Base-by-base conservation (phyloP, 2,797 vertebrate genomes). In the Glyptemys insculpta region DNA sequence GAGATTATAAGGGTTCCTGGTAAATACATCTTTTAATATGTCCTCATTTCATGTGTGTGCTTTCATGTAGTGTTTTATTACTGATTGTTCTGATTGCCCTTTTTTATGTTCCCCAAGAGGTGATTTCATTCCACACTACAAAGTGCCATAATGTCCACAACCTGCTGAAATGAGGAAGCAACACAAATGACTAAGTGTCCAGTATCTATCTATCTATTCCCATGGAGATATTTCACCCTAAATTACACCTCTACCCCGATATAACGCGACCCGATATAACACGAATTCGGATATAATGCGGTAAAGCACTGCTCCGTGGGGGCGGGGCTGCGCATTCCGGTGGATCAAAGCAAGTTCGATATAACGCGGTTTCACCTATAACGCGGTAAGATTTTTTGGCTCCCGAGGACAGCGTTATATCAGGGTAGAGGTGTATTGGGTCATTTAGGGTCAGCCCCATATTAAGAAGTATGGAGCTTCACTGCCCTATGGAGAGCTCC, bases 1-100 rank as follows among this genome's bases (percentile, higher is more conserved):
- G 92, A 97, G 82, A 93, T 8, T 5, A 74, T n/a, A 94, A 31
- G 41, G 86, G 62, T 84, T 95, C 76, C 81, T 85, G 74, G 87
- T 59, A 94, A 96, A 95, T 91, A 83, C 8, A 91, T 84, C 79
- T 89, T 95, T 82, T 90, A 86, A 85, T 78, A 12, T 59, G 50
- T 21, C 59, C 92, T 86, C 76, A 79, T 62, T 59, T 79, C 81
- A 25, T 16, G n/a, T 57, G 59, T 72, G 79, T 49, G 74, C 79
- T 87, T 87, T 92, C 87, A 85, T 83, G 57, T 52, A 29, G 65
- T 14, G 21, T 31, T 50, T 19, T 91, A 47, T 74, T 54, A 49
- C 76, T 76, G 83, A 52, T 12, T 1, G 44, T 25, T n/a, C 81
- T 82, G 62, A 31, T 47, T 65, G 54, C 85, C 62, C 83, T 87